Evolutionary conservation across 2,797 vertebrate genomes (phyloP).

Genomic region (Rhabdomys pumilio): DNA sequence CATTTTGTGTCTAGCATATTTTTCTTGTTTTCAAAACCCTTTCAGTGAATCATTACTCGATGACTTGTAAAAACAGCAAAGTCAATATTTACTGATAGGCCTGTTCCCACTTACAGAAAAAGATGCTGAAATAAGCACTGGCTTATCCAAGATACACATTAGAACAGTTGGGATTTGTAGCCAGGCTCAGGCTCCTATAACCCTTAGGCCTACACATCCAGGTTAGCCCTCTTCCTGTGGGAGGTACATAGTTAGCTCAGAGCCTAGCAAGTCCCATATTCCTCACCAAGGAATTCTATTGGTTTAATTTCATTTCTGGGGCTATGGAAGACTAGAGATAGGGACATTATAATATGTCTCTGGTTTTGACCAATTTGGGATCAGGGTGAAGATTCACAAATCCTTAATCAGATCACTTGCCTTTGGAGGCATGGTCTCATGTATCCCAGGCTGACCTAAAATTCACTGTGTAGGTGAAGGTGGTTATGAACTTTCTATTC

Average conservation of each 20-base stretch:
- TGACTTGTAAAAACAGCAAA: slow-evolving; percentile 41
- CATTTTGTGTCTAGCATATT: slow-evolving; percentile 31
- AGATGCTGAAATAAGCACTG: background rate
- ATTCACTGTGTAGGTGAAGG: background rate
- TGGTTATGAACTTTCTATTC: background rate
- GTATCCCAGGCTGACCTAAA: background rate
- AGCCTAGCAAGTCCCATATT: background rate
- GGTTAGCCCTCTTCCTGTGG: background rate
- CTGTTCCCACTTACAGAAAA: background rate
- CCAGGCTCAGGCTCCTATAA: background rate
- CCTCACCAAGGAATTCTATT: background rate
- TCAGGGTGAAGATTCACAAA: background rate
- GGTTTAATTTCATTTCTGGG: slow-evolving; percentile 29
- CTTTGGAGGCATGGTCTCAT: background rate
- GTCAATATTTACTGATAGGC: slow-evolving; percentile 16
- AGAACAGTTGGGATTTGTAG: background rate
- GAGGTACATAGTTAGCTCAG: background rate
- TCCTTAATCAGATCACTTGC: slow-evolving; percentile 23
- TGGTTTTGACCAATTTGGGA: background rate
- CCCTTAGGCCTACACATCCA: background rate
- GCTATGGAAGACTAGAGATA: background rate
- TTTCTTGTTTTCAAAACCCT: background rate
- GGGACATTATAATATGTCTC: background rate
- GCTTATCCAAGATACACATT: background rate
- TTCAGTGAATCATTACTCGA: slow-evolving; percentile 16